These are phyloP conservation scores for Caerostris extrusa DNA, from an alignment of 1,140 invertebrate genomes.

Conservation along the genomic window DNA sequence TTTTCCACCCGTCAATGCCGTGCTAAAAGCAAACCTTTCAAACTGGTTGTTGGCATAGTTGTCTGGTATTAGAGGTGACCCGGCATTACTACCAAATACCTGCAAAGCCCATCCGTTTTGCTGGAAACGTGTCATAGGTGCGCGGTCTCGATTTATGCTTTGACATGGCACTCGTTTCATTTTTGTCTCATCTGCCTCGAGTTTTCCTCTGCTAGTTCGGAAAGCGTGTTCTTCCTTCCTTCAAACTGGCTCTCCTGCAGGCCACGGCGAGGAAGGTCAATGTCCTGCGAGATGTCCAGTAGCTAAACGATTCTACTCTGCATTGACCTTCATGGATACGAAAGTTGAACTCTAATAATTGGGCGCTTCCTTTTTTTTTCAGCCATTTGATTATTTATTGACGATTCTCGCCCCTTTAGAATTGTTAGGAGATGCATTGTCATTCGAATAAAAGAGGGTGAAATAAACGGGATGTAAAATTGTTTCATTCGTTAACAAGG, in stretches of 20 bases:
- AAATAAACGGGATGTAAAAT: not conserved
- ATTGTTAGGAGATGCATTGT: not conserved
- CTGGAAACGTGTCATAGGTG: constrained; percentile 1
- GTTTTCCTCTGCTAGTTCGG: constrained; percentile 13
- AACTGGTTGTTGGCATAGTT: constrained; percentile 42
- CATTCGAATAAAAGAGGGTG: not conserved
- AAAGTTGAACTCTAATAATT: constrained; percentile 62
- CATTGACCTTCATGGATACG: constrained; percentile 59
- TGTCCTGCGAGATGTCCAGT: constrained; percentile 59
- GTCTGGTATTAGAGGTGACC: constrained; percentile 39
- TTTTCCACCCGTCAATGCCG: not conserved
- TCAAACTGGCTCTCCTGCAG: constrained; percentile 62
- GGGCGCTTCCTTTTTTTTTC: constrained; percentile 48
- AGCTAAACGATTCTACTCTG: constrained; percentile 53
- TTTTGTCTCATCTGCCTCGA: constrained; percentile 46
- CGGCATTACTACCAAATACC: constrained; percentile 33
- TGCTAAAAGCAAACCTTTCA: constrained; percentile 26
- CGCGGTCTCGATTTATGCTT: constrained; percentile 27
- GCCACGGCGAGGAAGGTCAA: constrained; percentile 50
- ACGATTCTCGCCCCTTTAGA: not conserved
- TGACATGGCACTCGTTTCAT: constrained; percentile 44
- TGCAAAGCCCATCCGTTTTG: constrained; percentile 13
- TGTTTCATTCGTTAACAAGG: constrained; percentile 4
- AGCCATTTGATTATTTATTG: constrained; percentile 36
- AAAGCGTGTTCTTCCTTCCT: constrained; percentile 18